These are phyloP conservation scores for Isichthys henryi DNA, from an alignment of 2,113 vertebrate genomes.

Conservation along the genomic window DNA sequence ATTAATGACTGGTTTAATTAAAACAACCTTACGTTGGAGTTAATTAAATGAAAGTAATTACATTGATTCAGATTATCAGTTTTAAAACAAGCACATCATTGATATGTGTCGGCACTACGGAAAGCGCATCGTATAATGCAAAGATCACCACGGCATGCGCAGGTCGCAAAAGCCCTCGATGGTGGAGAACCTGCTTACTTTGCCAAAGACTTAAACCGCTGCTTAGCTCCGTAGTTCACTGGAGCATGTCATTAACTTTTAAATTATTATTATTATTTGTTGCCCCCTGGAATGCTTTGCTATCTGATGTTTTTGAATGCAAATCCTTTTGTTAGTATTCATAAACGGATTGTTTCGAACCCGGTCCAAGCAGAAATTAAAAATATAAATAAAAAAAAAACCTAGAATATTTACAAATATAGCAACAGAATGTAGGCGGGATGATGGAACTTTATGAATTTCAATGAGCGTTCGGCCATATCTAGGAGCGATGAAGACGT, in stretches of 20 bases:
- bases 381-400: constrained; percentile 3
- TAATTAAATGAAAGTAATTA: constrained; percentile 2
- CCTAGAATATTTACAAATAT: not conserved
- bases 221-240: not conserved
- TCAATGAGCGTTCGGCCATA: not conserved
- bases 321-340: constrained; percentile 14
- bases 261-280: constrained; percentile 6
- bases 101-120: not conserved
- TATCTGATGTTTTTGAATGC: constrained; percentile 10
- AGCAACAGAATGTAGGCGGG: not conserved
- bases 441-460: not conserved
- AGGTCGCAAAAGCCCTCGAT: not conserved
- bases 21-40: not conserved
- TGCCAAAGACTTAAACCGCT: not conserved
- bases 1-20: constrained; percentile 10
- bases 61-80: constrained; percentile 2
- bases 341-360: not conserved
- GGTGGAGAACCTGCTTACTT: not conserved
- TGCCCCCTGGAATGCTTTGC: not conserved
- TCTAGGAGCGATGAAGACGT: not conserved
- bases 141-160: not conserved
- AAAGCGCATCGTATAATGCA: not conserved
- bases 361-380: not conserved
- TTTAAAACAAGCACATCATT: constrained; percentile 2
- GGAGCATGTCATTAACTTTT: constrained; percentile 20